Base-by-base conservation (phyloP, 2,113 vertebrate genomes). In the Alethe castanea region DNA sequence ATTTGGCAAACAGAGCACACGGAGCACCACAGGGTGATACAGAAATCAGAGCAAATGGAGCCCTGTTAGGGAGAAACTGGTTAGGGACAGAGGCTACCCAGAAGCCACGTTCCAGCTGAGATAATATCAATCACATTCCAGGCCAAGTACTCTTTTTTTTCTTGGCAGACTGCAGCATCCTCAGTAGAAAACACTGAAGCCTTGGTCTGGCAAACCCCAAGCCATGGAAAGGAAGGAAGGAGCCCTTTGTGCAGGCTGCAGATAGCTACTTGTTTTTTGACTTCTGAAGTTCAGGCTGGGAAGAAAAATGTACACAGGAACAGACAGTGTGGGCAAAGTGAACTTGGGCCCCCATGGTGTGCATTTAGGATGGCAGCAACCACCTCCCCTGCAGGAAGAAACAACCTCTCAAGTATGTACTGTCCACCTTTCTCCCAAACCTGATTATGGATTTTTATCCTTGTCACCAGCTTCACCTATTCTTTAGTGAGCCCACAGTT, bases 1-100 rank as follows among this genome's bases (percentile, higher is more conserved):
- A 98, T 81, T 76, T 98, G 98, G 91, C 98, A 98, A 64, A 98
- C 33, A 0, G 97, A 95, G 64, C 98, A 98, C 7, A 53, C 0
- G 0, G 62, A 28, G 65, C 98, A 98, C 2, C 17, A 98, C 1
- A 7, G 0, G 5, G 62, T 78, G 40, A 35, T 0, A 11, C 91
- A 66, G 23, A 0, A 97, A 78, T 98, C 98, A 8, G 80, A 50
- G 77, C 96, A 94, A 47, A 98, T 77, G 47, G 98, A 98, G 4
- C 98, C 98, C 98, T 98, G 88, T 81, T 17, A n/a, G 61, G 17
- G 56, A 88, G 77, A 71, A 47, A 54, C 8, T 15, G 14, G 33
- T 89, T 67, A 86, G 60, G 19, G n/a, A 15, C 2, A 4, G 4
- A 53, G 38, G 35, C 19, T 72, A 80, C n/a, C 66, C 64, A 64